Conservation (phyloP, 1,140 invertebrate genomes). For the Phymastichus coffea region DNA sequence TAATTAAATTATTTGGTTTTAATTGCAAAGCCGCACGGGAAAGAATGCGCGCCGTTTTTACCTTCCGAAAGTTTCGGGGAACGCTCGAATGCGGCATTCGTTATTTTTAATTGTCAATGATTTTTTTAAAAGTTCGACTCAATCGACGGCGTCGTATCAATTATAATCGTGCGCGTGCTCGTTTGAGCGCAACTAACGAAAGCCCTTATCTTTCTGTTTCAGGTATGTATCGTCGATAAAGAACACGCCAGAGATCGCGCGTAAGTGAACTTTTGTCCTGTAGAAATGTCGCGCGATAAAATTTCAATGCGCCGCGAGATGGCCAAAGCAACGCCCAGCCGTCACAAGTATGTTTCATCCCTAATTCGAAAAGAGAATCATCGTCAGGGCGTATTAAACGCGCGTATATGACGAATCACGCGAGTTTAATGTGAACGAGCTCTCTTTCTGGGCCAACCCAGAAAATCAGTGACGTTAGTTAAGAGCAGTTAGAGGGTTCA, state of each 20-base stretch:
- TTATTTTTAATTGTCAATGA: no score
- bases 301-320: background rate
- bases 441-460: background rate
- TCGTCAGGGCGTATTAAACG: background rate
- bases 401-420: slow-evolving; percentile 3
- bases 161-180: no score
- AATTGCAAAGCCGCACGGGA: background rate
- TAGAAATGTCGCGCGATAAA: background rate
- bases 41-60: no score
- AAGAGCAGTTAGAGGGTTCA: slow-evolving; percentile 25
- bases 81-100: no score
- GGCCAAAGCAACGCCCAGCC: no score
- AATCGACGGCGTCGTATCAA: no score
- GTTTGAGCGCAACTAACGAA: no score
- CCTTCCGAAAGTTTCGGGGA: no score
- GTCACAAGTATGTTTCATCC: slow-evolving; percentile 3
- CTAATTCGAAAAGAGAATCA: slow-evolving; percentile 31
- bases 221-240: no score
- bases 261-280: background rate
- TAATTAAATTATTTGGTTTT: background rate
- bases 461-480: slow-evolving; percentile 21
- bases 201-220: no score
- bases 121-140: no score
- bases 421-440: no score
- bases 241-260: background rate